Percentiles rank a stretch among this genome's conserved stretches.
phyloP scores from a whole-genome alignment of 2,888 invertebrate genomes.

The Amblyjoppa fuscipennis region DNA sequence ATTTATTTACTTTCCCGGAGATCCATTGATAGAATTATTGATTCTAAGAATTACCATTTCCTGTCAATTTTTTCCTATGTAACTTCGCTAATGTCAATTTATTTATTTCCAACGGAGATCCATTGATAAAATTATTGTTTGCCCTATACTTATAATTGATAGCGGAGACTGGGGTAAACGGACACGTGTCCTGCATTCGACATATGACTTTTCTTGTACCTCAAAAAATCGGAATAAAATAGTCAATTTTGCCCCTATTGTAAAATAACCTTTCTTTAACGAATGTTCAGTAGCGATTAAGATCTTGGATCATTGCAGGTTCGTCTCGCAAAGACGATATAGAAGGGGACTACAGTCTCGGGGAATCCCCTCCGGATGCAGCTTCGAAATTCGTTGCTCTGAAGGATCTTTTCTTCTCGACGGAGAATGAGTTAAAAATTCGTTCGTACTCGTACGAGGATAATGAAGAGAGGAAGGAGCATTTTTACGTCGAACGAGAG shows the following conservation, averaged over 20 bases:
- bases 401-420: constrained; percentile 79
- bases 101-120: too few relatives aligned
- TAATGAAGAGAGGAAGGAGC: constrained; percentile 21
- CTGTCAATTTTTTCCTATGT: too few relatives aligned
- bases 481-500: constrained; percentile 46
- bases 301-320: constrained; percentile 42
- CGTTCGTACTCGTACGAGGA: constrained; percentile 53
- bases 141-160: too few relatives aligned
- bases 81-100: too few relatives aligned
- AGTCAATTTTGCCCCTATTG: background rate
- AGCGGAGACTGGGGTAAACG: too few relatives aligned
- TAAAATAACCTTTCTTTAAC: background rate
- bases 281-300: constrained; percentile 13
- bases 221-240: background rate
- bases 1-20: too few relatives aligned
- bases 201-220: background rate
- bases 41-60: too few relatives aligned
- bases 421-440: constrained; percentile 70
- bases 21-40: too few relatives aligned
- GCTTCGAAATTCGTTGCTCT: constrained; percentile 78
- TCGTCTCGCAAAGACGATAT: constrained; percentile 21
- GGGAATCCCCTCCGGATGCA: constrained; percentile 72
- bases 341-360: constrained; percentile 74
- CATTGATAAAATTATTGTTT: too few relatives aligned
- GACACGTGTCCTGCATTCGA: too few relatives aligned